Evolutionary conservation across 1,140 invertebrate species (phyloP), one percentile per base, ranked within the genome.

Genomic region (Melitaea cinxia): DNA sequence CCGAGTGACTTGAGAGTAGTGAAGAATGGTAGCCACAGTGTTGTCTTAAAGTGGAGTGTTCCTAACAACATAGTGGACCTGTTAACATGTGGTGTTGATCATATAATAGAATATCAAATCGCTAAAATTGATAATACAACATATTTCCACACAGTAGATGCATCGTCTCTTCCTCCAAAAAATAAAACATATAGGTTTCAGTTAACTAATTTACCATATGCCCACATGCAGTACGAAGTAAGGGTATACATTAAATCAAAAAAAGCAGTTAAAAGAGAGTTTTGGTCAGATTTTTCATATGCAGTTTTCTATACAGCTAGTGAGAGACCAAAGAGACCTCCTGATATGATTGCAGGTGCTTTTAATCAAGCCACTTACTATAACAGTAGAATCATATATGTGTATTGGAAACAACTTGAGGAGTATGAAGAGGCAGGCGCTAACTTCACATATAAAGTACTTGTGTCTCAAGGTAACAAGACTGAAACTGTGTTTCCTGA

Each of bases 331-430:
- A 89, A 89, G 9, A 78, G 83, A 42, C 92, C 94, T 30, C 95
- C 95, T 10, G 91, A 91, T 70, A 93, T 92, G 21, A 93, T 93
- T 67, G 83, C 93, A 15, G 95, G 95, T 26, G 93, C 93, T 65
- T 96, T 95, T 80, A 93, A 95, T 80, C 82, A 91, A 57, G 82
- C 92, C 12, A 65, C 84, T n/a, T 92, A 89, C 63, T 83, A 91
- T 35, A 90, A 75, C 53, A 88, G 87, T 57, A 76, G 93, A 53
- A 92, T 93, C 49, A 85, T 95, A 21, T 93, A 93, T 82, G 83
- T 95, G 15, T 95, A 95, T 79, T 96, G 95, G 95, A 93, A 94
- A 77, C 89, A 93, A 56, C 92, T 96, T 50, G 92, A 93, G 19
- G 82, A 89, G 6, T 92, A 92, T 73, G 88, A 94, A 62, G 91